Evolutionary conservation across 2,888 invertebrate species (phyloP).

Genomic region (Catocala nupta): DNA sequence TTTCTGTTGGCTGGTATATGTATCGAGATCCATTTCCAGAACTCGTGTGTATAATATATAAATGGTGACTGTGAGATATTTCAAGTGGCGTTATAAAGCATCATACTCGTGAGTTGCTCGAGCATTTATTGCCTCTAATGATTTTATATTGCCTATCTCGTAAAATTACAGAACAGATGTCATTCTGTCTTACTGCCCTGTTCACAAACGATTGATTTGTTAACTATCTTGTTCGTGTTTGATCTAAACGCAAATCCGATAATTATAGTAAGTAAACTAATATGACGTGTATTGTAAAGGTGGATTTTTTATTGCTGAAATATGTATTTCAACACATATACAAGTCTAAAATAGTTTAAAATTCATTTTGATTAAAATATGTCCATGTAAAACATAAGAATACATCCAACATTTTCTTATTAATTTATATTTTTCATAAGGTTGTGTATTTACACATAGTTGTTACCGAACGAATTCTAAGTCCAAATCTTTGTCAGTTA

Average conservation of each 20-base stretch:
- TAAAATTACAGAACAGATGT: slow-evolving; percentile 68
- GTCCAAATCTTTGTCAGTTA: no score
- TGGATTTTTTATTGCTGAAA: no score
- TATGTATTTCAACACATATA: no score
- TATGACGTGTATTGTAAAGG: no score
- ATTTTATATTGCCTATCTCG: slow-evolving; percentile 68
- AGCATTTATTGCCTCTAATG: slow-evolving; percentile 74
- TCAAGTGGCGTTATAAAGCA: slow-evolving; percentile 65
- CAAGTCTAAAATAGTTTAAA: no score
- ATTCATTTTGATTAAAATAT: no score
- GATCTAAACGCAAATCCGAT: slow-evolving; percentile 1
- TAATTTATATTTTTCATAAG: no score
- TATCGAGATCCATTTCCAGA: slow-evolving; percentile 56
- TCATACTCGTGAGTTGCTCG: slow-evolving; percentile 63
- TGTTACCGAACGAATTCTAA: no score
- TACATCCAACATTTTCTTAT: no score
- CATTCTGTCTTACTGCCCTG: slow-evolving; percentile 32
- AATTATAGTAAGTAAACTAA: no score
- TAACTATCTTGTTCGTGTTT: slow-evolving; percentile 10
- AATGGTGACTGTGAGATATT: slow-evolving; percentile 49
- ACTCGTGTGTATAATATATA: slow-evolving; percentile 39
- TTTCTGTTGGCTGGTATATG: slow-evolving; percentile 59
- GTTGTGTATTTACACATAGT: no score
- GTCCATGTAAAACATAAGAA: no score
- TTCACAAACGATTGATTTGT: slow-evolving; percentile 28